A percentile compares a stretch with the other conserved stretches of the same genome.
Conservation (phyloP, 1,140 invertebrate species). For the Hermetia illucens region DNA sequence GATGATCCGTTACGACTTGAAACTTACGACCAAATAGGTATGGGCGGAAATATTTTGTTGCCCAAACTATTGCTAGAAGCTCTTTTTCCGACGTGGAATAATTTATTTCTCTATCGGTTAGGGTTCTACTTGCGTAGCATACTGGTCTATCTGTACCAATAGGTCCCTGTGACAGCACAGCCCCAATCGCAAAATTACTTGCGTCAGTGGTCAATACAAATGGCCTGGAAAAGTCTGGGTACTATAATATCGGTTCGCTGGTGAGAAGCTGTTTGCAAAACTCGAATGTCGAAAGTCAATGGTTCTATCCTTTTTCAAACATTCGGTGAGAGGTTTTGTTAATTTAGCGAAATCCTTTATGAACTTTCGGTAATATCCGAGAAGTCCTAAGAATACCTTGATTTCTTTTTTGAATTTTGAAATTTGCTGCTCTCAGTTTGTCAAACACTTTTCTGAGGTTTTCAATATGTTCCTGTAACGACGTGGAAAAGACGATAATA, state of each 20-base stretch:
- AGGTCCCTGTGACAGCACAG: conserved; percentile 7
- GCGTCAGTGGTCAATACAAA: conserved; percentile 9
- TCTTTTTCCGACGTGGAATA: conserved; percentile 18
- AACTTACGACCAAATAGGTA: conserved; percentile 32
- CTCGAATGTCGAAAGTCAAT: conserved; percentile 15
- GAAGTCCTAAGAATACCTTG: conserved; percentile 31
- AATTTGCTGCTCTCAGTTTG: conserved; percentile 11
- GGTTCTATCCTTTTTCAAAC: conserved; percentile 10
- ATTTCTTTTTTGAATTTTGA: conserved; percentile 26
- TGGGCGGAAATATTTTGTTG: conserved; percentile 28
- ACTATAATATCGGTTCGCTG: no score
- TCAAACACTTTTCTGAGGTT: conserved; percentile 13
- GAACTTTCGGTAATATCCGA: conserved; percentile 9
- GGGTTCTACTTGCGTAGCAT: conserved; percentile 11
- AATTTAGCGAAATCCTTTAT: conserved; percentile 16
- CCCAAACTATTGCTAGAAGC: conserved; percentile 23
- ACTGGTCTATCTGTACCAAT: conserved; percentile 10
- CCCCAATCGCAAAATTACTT: conserved; percentile 8
- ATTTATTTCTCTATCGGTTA: conserved; percentile 16
- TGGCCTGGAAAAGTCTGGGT: no score
- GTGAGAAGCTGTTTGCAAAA: no score
- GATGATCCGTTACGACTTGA: conserved; percentile 34
- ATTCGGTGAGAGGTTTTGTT: conserved; percentile 15
- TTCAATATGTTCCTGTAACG: conserved; percentile 9
- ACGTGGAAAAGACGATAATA: conserved; percentile 9